phyloP scores from a whole-genome alignment of 2,113 vertebrate species.

The Otocyon megalotis region DNA sequence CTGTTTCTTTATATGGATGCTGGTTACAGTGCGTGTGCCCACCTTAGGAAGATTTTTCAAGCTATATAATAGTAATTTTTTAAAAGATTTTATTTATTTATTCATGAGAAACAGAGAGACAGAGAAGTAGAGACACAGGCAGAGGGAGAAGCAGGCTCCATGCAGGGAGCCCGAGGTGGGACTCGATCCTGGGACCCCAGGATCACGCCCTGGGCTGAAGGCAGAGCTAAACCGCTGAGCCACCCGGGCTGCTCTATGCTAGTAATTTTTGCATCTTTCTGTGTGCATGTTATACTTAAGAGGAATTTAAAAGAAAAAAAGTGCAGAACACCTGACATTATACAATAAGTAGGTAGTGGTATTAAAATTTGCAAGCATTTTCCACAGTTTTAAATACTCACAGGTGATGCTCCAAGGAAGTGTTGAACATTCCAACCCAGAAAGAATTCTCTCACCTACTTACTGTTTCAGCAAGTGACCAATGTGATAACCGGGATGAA shows the following conservation, averaged over 20 bases:
- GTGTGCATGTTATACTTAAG: not conserved
- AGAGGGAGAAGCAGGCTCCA: no score
- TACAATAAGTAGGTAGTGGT: not conserved
- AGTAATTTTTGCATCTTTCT: not conserved
- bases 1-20: not conserved
- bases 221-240: no score
- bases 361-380: not conserved
- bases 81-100: no score
- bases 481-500: not conserved
- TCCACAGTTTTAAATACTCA: not conserved
- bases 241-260: no score
- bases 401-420: not conserved
- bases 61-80: not conserved
- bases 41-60: not conserved
- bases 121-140: no score
- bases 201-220: no score
- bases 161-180: no score
- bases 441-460: not conserved
- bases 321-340: not conserved
- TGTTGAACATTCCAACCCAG: not conserved
- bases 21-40: not conserved
- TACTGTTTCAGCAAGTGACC: not conserved
- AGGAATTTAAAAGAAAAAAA: not conserved
- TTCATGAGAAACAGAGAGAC: no score
- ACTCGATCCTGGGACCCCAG: no score